Conservation (phyloP, 2,113 vertebrate genomes). For the Crotalus horridus region DNA sequence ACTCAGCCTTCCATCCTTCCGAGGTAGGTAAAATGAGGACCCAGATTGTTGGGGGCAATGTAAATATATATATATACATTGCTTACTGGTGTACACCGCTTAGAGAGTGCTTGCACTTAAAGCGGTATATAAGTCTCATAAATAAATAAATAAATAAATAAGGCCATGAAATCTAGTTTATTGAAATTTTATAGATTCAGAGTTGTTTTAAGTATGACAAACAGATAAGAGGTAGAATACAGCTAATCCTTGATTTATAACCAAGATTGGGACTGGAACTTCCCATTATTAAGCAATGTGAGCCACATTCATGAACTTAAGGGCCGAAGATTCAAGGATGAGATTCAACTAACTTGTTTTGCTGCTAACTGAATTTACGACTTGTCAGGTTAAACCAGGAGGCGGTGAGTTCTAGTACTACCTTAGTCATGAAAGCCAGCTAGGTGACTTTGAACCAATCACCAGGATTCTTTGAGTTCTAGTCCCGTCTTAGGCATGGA, state of each 20-base stretch:
- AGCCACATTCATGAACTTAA: not conserved
- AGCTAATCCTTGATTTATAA: not conserved
- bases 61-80: no score
- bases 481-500: not conserved
- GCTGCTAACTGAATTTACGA: not conserved
- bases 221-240: not conserved
- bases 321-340: no score
- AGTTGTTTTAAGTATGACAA: not conserved
- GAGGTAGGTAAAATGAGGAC: no score
- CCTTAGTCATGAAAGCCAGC: not conserved
- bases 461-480: not conserved
- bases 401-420: not conserved
- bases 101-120: no score
- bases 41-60: no score
- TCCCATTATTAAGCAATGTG: not conserved
- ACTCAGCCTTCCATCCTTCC: no score
- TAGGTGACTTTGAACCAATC: not conserved
- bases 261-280: not conserved
- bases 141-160: slow-evolving; percentile 19
- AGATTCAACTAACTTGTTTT: no score
- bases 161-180: not conserved
- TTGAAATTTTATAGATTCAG: not conserved
- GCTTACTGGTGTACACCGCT: no score
- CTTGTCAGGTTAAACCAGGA: not conserved
- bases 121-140: no score